Evolutionary conservation across 2,113 vertebrate genomes (phyloP).

Genomic region (Leptobrachium leishanense): DNA sequence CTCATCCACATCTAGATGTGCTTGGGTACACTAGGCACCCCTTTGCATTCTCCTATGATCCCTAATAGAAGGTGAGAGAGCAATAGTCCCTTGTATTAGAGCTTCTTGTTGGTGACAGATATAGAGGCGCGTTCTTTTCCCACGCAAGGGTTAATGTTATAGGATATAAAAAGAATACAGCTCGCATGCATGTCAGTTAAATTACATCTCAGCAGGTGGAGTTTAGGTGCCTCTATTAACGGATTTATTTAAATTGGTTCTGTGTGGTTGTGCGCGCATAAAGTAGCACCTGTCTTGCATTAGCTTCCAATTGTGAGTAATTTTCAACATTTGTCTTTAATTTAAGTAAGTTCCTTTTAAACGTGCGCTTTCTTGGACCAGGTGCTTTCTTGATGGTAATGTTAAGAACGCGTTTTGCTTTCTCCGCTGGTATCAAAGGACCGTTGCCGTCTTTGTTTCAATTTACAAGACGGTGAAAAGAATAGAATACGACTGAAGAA

Average conservation of each 20-base stretch:
- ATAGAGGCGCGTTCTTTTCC: not conserved
- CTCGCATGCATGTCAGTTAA: not conserved
- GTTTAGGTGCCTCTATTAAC: slow-evolving; percentile 22
- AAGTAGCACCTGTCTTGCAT: slow-evolving; percentile 31
- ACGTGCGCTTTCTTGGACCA: slow-evolving; percentile 17
- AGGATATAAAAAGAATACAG: not conserved
- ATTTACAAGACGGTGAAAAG: not conserved
- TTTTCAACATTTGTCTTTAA: slow-evolving; percentile 22
- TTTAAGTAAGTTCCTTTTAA: slow-evolving; percentile 22
- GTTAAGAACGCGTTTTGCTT: slow-evolving; percentile 6
- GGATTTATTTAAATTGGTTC: slow-evolving; percentile 29
- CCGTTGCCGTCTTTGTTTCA: not conserved
- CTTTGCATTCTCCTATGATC: too few species aligned
- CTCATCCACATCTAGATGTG: too few species aligned
- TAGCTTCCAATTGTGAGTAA: slow-evolving; percentile 14
- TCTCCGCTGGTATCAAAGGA: not conserved
- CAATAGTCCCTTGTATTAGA: too few species aligned
- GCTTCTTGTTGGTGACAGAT: too few species aligned
- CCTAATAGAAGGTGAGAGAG: too few species aligned
- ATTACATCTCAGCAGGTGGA: slow-evolving; percentile 4
- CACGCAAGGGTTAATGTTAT: not conserved
- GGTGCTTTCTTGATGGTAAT: slow-evolving; percentile 19
- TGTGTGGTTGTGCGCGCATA: slow-evolving; percentile 17
- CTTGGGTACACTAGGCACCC: too few species aligned
- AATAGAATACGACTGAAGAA: not conserved